Evolutionary conservation across 2,888 invertebrate species (phyloP), one percentile per base, ranked within the genome.

Genomic region (Agonopterix alstromeriana): DNA sequence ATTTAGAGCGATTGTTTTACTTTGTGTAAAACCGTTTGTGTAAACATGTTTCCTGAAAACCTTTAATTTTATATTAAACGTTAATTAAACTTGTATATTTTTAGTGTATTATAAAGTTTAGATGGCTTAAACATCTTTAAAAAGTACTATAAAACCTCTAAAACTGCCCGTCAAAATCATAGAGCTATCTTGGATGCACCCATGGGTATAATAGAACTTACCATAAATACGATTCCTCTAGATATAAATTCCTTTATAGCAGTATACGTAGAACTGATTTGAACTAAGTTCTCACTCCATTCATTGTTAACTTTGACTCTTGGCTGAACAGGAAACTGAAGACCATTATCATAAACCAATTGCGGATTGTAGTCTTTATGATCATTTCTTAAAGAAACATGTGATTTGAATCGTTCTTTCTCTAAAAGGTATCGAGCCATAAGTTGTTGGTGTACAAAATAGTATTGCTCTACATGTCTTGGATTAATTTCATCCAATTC

Each of bases 171-270:
- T n/a, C n/a, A n/a, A n/a, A n/a, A n/a, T n/a, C n/a, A n/a, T n/a
- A n/a, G n/a, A n/a, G n/a, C n/a, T n/a, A n/a, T n/a, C n/a, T n/a
- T n/a, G n/a, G n/a, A n/a, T n/a, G n/a, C n/a, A n/a, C n/a, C n/a
- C 14, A 14, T 2, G 14, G 27, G 27, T 27, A 27, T 27, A 7
- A 7, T 27, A 27, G 27, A 27, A 55, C 72, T 61, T 60, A 87
- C 87, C 80, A 82, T 77, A 14, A 81, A 65, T 48, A 87, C 70
- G 1, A 85, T 55, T 54, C 81, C 78, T 57, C 86, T 75, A 2
- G 73, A 63, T 56, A 85, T 75, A 48, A 77, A 82, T 59, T 87
- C 87, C 45, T 64, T 77, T 10, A 88, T 77, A 11, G 80, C 80
- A 53, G 82, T 83, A 51, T 85, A 81, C 44, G 82, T 74, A 9